Evolutionary conservation across 1,140 invertebrate species (phyloP).

Genomic region (Brachionus sp.): DNA sequence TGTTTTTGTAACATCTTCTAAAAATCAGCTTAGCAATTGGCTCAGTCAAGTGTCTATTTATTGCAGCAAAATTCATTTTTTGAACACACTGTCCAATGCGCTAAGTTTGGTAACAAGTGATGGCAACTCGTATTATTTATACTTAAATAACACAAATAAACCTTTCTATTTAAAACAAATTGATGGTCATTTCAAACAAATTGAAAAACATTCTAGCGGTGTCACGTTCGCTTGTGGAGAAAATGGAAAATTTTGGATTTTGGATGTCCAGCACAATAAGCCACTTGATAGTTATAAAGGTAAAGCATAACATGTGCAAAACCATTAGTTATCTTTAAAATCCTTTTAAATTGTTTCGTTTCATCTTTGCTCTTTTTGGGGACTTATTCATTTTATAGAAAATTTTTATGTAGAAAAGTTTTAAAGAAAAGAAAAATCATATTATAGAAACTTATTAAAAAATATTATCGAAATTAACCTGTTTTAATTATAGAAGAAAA

Average conservation of each 20-base stretch:
- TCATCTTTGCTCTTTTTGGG: no score
- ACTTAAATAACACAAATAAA: neutral
- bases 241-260: constrained; percentile 41
- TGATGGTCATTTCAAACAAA: constrained; percentile 44
- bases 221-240: constrained; percentile 21
- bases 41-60: constrained; percentile 26
- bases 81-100: neutral
- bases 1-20: constrained; percentile 10
- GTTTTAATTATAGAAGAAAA: no score
- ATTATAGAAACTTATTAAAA: no score
- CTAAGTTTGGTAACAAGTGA: neutral
- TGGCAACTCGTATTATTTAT: constrained; percentile 19
- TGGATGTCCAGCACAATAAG: neutral
- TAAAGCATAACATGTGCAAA: no score
- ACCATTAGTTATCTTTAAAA: no score
- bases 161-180: constrained; percentile 31
- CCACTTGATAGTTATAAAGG: constrained; percentile 24
- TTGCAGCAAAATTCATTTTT: neutral
- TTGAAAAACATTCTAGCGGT: constrained; percentile 37
- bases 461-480: no score
- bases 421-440: no score
- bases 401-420: no score
- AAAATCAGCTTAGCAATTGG: constrained; percentile 9
- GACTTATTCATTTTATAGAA: no score
- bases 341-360: no score